A percentile compares a stretch with the other conserved stretches of the same genome.
These are phyloP conservation scores for Apantesis nais DNA, from an alignment of 2,888 invertebrate species.

Conservation along the genomic window DNA sequence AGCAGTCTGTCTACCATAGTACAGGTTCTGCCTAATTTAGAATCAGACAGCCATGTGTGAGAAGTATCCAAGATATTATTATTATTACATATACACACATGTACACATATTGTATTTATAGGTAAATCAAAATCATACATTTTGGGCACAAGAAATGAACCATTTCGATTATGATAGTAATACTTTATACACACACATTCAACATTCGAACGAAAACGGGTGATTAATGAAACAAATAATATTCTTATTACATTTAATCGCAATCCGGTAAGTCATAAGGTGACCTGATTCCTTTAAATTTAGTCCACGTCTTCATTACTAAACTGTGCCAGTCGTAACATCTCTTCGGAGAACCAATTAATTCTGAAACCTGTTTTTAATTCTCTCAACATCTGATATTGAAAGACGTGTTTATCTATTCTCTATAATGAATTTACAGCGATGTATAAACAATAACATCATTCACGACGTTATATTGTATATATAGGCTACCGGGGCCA, in stretches of 20 bases:
- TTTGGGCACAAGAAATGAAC: too few species aligned
- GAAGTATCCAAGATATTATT: too few species aligned
- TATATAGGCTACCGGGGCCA: neutral
- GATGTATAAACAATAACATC: neutral
- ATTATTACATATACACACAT: neutral
- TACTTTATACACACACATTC: neutral
- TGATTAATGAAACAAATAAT: neutral
- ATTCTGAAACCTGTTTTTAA: neutral
- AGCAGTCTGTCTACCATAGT: too few species aligned
- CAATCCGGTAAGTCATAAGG: conserved; percentile 23
- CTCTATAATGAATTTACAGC: neutral
- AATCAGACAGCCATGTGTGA: too few species aligned
- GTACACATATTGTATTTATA: too few species aligned
- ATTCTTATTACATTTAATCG: neutral
- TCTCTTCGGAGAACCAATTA: neutral
- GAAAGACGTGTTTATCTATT: conserved; percentile 19
- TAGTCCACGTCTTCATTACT: neutral
- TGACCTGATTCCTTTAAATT: neutral
- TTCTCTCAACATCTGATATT: neutral
- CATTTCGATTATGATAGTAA: neutral
- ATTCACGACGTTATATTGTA: neutral
- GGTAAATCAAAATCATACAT: too few species aligned
- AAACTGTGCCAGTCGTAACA: neutral
- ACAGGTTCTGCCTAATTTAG: too few species aligned
- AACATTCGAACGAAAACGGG: neutral